A percentile compares a stretch with the other conserved stretches of the same genome.
Evolutionary conservation across 2,888 invertebrate species (phyloP).

Genomic region (Actias luna): DNA sequence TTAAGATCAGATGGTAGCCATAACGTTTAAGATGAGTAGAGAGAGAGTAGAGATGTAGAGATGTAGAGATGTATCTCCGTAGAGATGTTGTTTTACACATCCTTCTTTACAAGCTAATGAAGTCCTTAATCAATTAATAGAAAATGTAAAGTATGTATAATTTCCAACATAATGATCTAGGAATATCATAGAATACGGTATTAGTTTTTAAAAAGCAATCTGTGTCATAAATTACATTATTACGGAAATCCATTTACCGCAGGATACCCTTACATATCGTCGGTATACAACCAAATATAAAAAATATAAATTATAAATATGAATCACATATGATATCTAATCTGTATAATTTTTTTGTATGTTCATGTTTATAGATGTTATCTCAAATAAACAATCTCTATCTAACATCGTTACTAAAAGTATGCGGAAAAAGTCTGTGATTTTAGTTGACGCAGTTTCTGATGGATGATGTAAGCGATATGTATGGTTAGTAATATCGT

Average conservation of each 20-base stretch:
- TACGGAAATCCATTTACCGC: too few species aligned
- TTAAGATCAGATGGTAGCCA: too few species aligned
- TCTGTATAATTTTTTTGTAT: background rate
- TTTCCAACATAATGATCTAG: background rate
- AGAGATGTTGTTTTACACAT: too few species aligned
- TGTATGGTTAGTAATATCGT: background rate
- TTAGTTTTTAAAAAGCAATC: too few species aligned
- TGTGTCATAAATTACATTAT: too few species aligned
- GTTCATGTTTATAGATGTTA: conserved; percentile 6
- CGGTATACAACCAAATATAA: background rate
- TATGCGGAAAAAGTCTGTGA: conserved; percentile 3
- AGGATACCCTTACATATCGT: background rate
- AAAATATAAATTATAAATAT: background rate
- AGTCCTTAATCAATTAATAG: background rate
- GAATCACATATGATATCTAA: background rate
- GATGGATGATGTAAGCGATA: background rate
- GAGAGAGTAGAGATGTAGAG: too few species aligned
- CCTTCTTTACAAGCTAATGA: background rate
- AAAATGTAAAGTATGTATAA: background rate
- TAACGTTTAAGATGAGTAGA: too few species aligned
- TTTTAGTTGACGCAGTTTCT: background rate
- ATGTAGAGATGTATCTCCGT: too few species aligned
- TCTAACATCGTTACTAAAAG: background rate
- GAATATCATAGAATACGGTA: background rate
- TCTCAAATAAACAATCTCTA: background rate